A percentile compares a stretch with the other conserved stretches of the same genome.
Evolutionary conservation across 2,113 vertebrate genomes (phyloP).

Genomic region (Orthochromis malagaraziensis): DNA sequence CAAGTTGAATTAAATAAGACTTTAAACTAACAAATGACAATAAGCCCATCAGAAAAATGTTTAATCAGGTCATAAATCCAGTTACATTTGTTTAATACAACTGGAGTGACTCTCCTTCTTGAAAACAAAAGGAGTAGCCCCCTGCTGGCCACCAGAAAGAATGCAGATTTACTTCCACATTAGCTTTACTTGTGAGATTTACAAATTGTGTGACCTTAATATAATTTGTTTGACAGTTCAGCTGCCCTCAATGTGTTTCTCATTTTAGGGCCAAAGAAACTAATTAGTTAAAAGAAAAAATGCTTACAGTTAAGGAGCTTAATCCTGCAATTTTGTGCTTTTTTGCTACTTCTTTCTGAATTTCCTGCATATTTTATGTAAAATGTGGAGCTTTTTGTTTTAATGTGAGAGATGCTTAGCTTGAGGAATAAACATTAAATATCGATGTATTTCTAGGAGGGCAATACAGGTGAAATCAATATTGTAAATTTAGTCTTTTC

Average conservation of each 20-base stretch:
- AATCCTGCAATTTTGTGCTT: not conserved
- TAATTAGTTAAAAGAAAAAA: not conserved
- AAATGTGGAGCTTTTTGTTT: not conserved
- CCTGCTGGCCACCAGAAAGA: not conserved
- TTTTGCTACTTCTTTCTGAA: not conserved
- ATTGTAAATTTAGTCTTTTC: not conserved
- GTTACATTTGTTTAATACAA: not conserved
- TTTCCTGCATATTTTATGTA: not conserved
- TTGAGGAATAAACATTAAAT: not conserved
- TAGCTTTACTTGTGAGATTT: not conserved
- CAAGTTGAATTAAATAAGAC: not conserved
- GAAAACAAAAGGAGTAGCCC: not conserved
- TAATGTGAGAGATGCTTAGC: not conserved
- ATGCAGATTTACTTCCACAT: not conserved
- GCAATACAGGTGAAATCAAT: not conserved
- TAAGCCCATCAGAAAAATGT: not conserved
- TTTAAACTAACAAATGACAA: not conserved
- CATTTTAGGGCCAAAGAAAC: not conserved
- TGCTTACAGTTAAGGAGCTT: not conserved
- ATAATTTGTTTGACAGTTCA: not conserved
- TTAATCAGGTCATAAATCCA: not conserved
- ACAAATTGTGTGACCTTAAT: not conserved
- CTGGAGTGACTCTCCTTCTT: not conserved
- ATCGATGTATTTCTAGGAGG: not conserved
- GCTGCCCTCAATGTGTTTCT: not conserved